Evolutionary conservation across 2,797 vertebrate genomes (phyloP).

Genomic region (Chelidonichthys spinosus): DNA sequence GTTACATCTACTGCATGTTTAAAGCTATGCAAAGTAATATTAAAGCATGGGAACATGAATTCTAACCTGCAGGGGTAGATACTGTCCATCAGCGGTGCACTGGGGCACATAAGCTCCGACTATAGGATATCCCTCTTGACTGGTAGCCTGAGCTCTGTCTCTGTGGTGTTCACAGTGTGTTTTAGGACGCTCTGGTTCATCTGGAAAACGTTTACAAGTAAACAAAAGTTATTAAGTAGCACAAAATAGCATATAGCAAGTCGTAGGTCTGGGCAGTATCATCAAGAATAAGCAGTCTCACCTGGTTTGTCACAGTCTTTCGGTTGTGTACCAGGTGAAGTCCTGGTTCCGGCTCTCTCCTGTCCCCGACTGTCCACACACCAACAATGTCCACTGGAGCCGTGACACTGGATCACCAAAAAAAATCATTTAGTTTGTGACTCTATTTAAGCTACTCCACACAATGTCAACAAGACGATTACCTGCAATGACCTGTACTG

Average conservation of each 20-base stretch:
- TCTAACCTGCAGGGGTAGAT: conserved; percentile 48
- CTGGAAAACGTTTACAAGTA: conserved; percentile 21
- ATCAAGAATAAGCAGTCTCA: not conserved
- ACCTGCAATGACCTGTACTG: conserved; percentile 2
- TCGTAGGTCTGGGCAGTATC: not conserved
- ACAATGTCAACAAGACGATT: not conserved
- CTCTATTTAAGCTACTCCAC: not conserved
- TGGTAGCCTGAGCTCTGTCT: conserved; percentile 55
- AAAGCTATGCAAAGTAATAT: not conserved
- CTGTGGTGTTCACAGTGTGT: conserved; percentile 79
- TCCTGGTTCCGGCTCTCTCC: conserved; percentile 84
- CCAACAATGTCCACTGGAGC: conserved; percentile 89
- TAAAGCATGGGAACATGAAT: not conserved
- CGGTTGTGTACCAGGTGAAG: conserved; percentile 54
- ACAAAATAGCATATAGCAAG: not conserved
- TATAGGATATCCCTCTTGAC: conserved; percentile 36
- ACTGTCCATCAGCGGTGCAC: conserved; percentile 81
- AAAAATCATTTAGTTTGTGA: not conserved
- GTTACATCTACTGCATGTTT: not conserved
- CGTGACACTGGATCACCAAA: conserved; percentile 79
- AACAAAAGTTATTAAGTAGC: not conserved
- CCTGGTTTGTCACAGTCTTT: conserved; percentile 74
- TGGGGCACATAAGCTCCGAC: conserved; percentile 69
- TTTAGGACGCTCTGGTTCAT: conserved; percentile 54
- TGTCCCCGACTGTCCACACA: conserved; percentile 86